These are phyloP conservation scores for Xerus inauris DNA, from an alignment of 2,113 vertebrate species.

Conservation along the genomic window DNA sequence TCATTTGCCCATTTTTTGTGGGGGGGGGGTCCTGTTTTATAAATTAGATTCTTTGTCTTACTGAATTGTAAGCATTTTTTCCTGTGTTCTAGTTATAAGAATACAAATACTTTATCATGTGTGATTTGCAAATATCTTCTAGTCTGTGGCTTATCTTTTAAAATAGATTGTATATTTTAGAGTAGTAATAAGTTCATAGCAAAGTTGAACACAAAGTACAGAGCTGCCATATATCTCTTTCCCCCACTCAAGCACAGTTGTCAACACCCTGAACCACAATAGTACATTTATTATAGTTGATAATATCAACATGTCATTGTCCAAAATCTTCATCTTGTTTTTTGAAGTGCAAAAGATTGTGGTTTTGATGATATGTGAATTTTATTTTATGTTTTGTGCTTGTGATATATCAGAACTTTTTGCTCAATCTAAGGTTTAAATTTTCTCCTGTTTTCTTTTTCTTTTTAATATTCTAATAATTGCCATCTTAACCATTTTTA, in stretches of 20 bases:
- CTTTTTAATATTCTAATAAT: neutral
- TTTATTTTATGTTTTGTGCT: neutral
- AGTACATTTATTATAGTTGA: neutral
- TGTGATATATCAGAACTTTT: slow-evolving; percentile 23
- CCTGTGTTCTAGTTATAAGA: neutral
- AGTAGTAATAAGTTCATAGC: neutral
- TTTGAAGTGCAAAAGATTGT: slow-evolving; percentile 38
- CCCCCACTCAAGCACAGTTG: neutral
- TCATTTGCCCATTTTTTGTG: neutral
- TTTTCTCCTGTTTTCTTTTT: slow-evolving; percentile 9
- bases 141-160: neutral
- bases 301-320: neutral
- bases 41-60: slow-evolving; percentile 20
- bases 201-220: neutral
- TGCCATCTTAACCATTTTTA: neutral
- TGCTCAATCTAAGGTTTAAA: neutral
- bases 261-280: neutral
- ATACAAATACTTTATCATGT: neutral
- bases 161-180: slow-evolving; percentile 30
- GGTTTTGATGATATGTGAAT: neutral
- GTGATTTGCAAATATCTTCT: slow-evolving; percentile 3
- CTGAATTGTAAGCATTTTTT: neutral
- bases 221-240: neutral
- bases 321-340: neutral
- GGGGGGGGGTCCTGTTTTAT: neutral